Percentiles rank a stretch among this genome's conserved stretches.
Evolutionary conservation across 2,113 vertebrate genomes (phyloP).

Genomic region (Pteronura brasiliensis): DNA sequence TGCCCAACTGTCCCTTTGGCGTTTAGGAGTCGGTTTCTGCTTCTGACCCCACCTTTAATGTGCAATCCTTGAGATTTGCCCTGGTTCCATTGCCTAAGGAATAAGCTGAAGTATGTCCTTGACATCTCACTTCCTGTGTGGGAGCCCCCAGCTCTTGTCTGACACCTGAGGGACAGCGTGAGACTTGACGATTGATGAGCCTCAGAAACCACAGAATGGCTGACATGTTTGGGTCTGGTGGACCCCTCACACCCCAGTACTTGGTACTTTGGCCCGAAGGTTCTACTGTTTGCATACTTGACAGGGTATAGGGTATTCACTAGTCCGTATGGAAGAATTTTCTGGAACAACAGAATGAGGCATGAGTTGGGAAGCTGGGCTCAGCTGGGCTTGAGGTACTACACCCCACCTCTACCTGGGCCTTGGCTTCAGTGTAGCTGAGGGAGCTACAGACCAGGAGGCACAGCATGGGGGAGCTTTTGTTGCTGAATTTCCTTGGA

Average conservation of each 20-base stretch:
- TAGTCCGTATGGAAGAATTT: not conserved
- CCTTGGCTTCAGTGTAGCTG: not conserved
- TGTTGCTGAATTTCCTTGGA: not conserved
- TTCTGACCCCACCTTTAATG: not conserved
- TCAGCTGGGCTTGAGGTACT: not conserved
- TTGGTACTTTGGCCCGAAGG: not conserved
- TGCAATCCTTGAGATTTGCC: not conserved
- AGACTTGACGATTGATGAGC: not conserved
- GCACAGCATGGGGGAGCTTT: not conserved
- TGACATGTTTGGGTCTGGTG: not conserved
- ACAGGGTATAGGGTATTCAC: not conserved
- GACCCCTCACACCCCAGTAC: accelerated
- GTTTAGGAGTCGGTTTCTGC: not conserved
- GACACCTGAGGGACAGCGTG: not conserved
- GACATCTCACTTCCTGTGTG: not conserved
- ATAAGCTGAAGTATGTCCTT: not conserved
- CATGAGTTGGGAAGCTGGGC: not conserved
- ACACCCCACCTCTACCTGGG: not conserved
- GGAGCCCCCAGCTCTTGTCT: not conserved
- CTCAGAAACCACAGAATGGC: not conserved
- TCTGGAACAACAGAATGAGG: not conserved
- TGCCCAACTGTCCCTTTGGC: not conserved
- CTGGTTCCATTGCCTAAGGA: not conserved
- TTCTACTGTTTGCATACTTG: not conserved
- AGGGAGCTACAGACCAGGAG: not conserved